These are phyloP conservation scores for Hesperophylax magnus DNA, from an alignment of 1,140 invertebrate genomes.

Conservation along the genomic window DNA sequence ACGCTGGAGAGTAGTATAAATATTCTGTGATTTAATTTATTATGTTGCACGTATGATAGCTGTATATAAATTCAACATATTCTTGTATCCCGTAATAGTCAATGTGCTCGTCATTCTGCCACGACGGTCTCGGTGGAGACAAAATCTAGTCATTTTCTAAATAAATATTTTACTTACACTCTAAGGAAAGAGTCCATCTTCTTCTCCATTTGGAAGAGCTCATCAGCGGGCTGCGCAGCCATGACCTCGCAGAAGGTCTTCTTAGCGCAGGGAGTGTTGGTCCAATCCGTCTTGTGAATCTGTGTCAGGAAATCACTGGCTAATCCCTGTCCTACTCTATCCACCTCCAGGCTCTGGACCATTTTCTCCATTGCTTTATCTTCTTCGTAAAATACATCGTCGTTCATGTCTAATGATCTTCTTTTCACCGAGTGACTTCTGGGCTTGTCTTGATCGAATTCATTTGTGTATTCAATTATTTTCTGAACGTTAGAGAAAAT, in stretches of 20 bases:
- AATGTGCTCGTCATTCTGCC: background rate
- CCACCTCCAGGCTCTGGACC: constrained; percentile 64
- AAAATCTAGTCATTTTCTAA: too few relatives aligned
- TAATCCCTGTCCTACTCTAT: constrained; percentile 72
- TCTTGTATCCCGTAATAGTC: too few relatives aligned
- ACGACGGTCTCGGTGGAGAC: background rate
- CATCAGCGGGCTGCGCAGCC: constrained; percentile 75
- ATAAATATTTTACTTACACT: constrained; percentile 74
- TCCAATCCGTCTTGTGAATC: constrained; percentile 74
- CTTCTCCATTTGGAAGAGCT: constrained; percentile 81
- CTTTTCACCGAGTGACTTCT: constrained; percentile 55
- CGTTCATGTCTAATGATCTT: constrained; percentile 42
- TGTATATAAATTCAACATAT: too few relatives aligned
- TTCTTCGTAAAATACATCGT: constrained; percentile 58
- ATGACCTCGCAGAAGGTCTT: constrained; percentile 83
- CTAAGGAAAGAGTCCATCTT: constrained; percentile 79
- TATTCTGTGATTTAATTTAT: too few relatives aligned
- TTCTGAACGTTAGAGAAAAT: constrained; percentile 47
- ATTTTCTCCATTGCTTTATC: constrained; percentile 62
- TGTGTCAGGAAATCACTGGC: constrained; percentile 67
- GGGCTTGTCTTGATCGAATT: constrained; percentile 33
- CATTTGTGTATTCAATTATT: constrained; percentile 50
- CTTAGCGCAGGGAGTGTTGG: constrained; percentile 82
- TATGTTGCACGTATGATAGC: too few relatives aligned
- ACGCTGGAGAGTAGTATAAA: too few relatives aligned